Base-by-base conservation (phyloP, 2,888 invertebrate species). In the Notodromas monacha region DNA sequence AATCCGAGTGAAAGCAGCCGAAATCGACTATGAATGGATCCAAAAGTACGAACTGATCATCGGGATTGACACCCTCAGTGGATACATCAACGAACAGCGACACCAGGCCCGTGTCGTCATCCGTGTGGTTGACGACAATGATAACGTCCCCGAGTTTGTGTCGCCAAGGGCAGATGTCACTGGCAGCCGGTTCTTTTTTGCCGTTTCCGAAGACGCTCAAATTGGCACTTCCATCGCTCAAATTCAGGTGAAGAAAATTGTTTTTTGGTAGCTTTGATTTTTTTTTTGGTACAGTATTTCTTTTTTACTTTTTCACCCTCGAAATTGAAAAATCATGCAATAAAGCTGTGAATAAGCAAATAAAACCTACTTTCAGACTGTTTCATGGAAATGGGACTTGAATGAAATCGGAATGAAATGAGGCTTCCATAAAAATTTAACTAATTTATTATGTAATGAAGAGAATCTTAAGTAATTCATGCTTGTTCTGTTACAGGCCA, bases 51-150 rank as follows among this genome's bases (percentile, higher is more conserved):
- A 61, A 3, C 56, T 59, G 15, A 61, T 60, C 26, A n/a, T 21
- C 8, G 21, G n/a, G 21, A 21, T 81, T 1, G 65, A 68, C 38
- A 73, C 77, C 0, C 57, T 72, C 15, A 65, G 70, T 36, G 76
- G 74, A 2, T 58, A 70, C 4, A 63, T 76, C 14, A 74, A 73
- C 47, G 67, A 67, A 1, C 65, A 66, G 26, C 63, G 61, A 36
- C 68, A 66, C 40, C 58, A 60, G 13, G 65, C 73, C 0, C 40
- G 61, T 40, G 61, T 84, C 0, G 67, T 68, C 36, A 62, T 86
- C 1, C 67, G 70, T 37, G 67, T 86, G 0, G 54, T 61, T 0
- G 84, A 86, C 46, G 64, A 73, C 2, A 86, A 86, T 45, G 84
- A 86, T 45, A 81, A 84, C 46, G 57, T 60, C 1, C 84, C 86